A percentile compares a stretch with the other conserved stretches of the same genome.
These are phyloP conservation scores for Lochmaea crataegi DNA, from an alignment of 2,888 invertebrate genomes.

Conservation along the genomic window DNA sequence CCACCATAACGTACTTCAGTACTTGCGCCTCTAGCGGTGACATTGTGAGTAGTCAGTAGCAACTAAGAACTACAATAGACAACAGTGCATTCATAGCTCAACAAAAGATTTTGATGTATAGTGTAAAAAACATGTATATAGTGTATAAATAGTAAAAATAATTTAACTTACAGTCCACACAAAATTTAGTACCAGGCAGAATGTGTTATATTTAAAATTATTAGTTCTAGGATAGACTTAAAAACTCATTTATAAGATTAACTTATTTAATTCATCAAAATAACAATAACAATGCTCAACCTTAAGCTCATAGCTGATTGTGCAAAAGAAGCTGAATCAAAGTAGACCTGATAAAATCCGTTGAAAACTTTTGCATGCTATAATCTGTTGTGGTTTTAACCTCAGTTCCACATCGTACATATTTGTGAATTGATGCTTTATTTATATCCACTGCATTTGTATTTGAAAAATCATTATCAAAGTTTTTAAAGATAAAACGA, in stretches of 20 bases:
- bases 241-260: neutral
- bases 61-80: no score
- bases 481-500: conserved; percentile 54
- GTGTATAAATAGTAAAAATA: no score
- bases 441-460: conserved; percentile 54
- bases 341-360: conserved; percentile 61
- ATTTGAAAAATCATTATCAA: conserved; percentile 49
- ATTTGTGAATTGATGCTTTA: conserved; percentile 59
- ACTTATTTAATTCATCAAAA: neutral
- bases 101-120: no score
- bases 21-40: no score
- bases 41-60: no score
- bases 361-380: conserved; percentile 58
- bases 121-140: no score
- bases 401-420: conserved; percentile 56
- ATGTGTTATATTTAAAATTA: no score
- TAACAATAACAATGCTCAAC: conserved; percentile 7
- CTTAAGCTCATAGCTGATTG: conserved; percentile 46
- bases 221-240: neutral
- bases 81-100: no score
- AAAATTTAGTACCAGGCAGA: no score
- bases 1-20: no score
- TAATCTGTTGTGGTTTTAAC: conserved; percentile 55
- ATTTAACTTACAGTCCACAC: no score
- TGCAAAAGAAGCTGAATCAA: conserved; percentile 59